These are phyloP conservation scores for Polydrusus cervinus DNA, from an alignment of 2,888 invertebrate genomes.

Conservation along the genomic window DNA sequence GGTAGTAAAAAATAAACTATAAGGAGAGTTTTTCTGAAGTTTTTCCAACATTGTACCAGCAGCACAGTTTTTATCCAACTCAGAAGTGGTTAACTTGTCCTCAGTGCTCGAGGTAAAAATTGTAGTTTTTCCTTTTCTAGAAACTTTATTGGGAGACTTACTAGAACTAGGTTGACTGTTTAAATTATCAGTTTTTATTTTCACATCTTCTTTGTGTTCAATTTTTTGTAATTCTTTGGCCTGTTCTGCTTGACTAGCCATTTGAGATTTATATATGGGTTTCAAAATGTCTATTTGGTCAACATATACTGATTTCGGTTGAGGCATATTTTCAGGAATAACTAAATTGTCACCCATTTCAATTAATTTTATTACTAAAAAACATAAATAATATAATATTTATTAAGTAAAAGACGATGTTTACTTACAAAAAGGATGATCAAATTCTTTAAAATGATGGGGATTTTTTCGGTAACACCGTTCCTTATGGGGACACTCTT, in stretches of 20 bases:
- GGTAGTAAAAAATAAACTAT: slow-evolving; percentile 83
- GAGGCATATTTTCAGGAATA: slow-evolving; percentile 74
- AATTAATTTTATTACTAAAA: slow-evolving; percentile 79
- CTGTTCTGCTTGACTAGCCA: background rate
- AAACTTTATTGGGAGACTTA: slow-evolving; percentile 46
- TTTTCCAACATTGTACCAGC: slow-evolving; percentile 78
- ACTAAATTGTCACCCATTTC: slow-evolving; percentile 70
- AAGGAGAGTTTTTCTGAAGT: slow-evolving; percentile 80
- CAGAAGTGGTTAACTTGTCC: slow-evolving; percentile 11
- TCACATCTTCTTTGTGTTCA: background rate
- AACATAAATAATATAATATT: slow-evolving; percentile 5
- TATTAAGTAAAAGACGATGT: background rate
- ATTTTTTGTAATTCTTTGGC: slow-evolving; percentile 9
- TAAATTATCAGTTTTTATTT: background rate
- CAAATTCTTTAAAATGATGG: slow-evolving; percentile 86
- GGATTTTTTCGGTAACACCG: slow-evolving; percentile 90
- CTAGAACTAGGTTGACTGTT: slow-evolving; percentile 21
- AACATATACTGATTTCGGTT: slow-evolving; percentile 74
- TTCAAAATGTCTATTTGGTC: slow-evolving; percentile 77
- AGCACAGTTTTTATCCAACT: slow-evolving; percentile 21
- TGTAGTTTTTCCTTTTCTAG: slow-evolving; percentile 75
- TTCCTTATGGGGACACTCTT: slow-evolving; percentile 82
- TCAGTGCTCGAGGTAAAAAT: slow-evolving; percentile 59
- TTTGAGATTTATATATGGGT: slow-evolving; percentile 51
- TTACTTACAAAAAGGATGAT: slow-evolving; percentile 85